Conservation (phyloP, 2,113 vertebrate species). For the Elachura formosa region DNA sequence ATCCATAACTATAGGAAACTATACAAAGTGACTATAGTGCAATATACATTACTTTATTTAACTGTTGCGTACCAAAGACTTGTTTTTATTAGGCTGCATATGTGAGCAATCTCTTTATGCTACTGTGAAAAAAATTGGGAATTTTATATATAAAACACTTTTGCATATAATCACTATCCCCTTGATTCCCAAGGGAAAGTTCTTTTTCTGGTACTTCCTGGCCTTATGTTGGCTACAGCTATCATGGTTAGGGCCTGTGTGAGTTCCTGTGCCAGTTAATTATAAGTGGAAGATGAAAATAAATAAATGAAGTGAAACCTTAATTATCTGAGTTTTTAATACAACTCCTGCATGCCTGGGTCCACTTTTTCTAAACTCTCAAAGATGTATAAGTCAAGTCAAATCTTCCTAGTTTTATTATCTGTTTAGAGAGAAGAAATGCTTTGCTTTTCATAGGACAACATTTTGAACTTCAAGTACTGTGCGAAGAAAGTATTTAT, state of each 20-base stretch:
- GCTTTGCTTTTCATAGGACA: background rate
- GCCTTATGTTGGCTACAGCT: background rate
- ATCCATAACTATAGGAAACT: background rate
- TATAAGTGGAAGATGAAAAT: background rate
- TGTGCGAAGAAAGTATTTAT: background rate
- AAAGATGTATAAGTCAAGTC: background rate
- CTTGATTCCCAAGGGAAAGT: background rate
- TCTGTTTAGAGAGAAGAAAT: background rate
- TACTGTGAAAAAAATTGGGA: background rate
- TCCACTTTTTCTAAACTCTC: background rate
- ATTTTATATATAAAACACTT: background rate
- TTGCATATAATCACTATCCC: background rate
- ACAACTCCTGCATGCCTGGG: background rate
- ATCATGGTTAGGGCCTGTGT: background rate
- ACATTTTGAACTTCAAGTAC: background rate
- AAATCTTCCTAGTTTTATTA: background rate
- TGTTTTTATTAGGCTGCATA: background rate
- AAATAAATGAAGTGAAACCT: no score
- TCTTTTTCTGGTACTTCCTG: background rate
- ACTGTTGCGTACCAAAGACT: background rate
- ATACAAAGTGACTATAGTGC: fast-evolving
- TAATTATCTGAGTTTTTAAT: background rate
- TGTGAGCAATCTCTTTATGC: background rate
- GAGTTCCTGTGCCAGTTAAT: background rate
- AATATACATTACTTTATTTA: background rate